Evolutionary conservation across 1,140 invertebrate species (phyloP), one percentile per base, ranked within the genome.

Genomic region (Spodoptera frugiperda): DNA sequence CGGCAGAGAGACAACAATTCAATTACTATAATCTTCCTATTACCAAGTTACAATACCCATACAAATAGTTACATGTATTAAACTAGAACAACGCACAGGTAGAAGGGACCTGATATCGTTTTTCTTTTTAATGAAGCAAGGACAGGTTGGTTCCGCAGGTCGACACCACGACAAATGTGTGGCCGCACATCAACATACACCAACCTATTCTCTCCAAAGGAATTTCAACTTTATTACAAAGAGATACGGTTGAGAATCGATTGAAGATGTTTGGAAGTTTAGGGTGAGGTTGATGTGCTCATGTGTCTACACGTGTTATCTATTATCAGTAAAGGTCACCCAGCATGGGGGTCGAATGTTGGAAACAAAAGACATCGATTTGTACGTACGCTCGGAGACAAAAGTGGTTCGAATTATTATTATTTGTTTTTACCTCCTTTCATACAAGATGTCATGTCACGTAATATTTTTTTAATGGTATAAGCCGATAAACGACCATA

Each of bases 111-210:
- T 39, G 5, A 10, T 55, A 12, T 55, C 54, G 21, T 55, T 55
- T 55, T 55, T 55, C 54, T 55, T 11, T 25, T 12, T 55, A 55
- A 55, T 55, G 54, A 55, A 72, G 65, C 71, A 51, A 72, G 59
- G 46, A 57, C 54, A 55, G 11, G 14, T 21, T 4, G 33, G 33
- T 39, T 39, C 33, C 33, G 57, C 57, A 44, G 39, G 57, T 30
- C 33, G 33, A 44, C 57, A 17, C 57, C n/a, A n/a, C 17, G 30
- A 55, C 57, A 61, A 61, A 44, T n/a, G 57, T n/a, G 15, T 21
- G 0, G 10, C 39, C 25, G n/a, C 33, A 39, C 33, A 39, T 39
- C 6, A 39, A 39, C 5, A 39, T 39, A 39, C 33, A 39, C 33
- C 33, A 6, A 39, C 5, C 33, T 39, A 39, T 8, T 2, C 5